Conservation (phyloP, 1,140 invertebrate species). For the Calephelis virginiensis region DNA sequence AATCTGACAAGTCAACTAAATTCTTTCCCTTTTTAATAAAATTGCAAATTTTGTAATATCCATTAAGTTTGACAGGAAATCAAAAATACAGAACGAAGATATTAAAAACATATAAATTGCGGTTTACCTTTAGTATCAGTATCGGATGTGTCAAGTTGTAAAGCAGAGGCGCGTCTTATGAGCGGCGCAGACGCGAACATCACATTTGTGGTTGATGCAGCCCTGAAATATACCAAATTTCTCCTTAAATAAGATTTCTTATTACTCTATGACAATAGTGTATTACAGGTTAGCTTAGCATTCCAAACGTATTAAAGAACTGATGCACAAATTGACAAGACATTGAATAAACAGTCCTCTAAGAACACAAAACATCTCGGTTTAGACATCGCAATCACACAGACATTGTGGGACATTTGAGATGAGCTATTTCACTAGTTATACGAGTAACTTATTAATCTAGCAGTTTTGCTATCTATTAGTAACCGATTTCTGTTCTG, state of each 20-base stretch:
- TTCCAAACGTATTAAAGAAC: constrained; percentile 1
- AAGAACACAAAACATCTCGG: no score
- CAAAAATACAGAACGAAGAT: background rate
- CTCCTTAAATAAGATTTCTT: background rate
- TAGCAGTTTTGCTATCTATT: no score
- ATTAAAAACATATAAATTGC: background rate
- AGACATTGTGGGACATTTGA: no score
- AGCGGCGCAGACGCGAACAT: constrained; percentile 86
- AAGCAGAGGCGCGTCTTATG: constrained; percentile 89
- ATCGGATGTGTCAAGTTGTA: constrained; percentile 84
- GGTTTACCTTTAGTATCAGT: constrained; percentile 86
- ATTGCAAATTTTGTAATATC: no score
- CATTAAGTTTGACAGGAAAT: no score
- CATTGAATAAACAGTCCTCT: no score
- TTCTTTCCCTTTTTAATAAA: no score
- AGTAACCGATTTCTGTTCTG: no score
- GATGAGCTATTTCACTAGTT: no score
- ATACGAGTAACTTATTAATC: no score
- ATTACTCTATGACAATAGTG: background rate
- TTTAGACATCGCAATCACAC: no score
- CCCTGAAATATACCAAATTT: constrained; percentile 74
- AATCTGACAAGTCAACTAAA: no score
- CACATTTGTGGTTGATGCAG: constrained; percentile 93
- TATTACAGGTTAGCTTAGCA: constrained; percentile 5
- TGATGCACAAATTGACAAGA: background rate